Evolutionary conservation across 2,888 invertebrate genomes (phyloP).

Genomic region (Brachyopa scutellaris): DNA sequence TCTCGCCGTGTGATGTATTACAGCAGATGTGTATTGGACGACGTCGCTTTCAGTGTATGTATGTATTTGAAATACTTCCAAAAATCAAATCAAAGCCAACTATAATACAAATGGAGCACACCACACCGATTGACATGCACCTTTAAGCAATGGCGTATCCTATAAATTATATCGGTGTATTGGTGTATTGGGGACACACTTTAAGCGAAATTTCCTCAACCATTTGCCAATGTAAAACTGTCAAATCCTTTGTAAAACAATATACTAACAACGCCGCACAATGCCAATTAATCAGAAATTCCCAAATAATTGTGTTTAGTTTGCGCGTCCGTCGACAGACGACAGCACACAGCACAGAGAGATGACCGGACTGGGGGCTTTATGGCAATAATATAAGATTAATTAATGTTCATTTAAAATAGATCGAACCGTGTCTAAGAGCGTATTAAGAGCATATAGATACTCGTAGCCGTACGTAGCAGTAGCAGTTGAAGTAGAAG

Average conservation of each 20-base stretch:
- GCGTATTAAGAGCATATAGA: background rate
- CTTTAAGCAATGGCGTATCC: conserved; percentile 54
- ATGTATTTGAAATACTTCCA: conserved; percentile 11
- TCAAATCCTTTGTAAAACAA: conserved; percentile 72
- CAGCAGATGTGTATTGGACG: conserved; percentile 48
- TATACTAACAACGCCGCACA: conserved; percentile 68
- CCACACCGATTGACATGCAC: conserved; percentile 66
- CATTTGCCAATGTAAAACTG: conserved; percentile 71
- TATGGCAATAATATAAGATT: conserved; percentile 66
- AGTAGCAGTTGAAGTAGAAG: no score
- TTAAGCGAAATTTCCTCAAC: conserved; percentile 70
- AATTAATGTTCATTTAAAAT: conserved; percentile 73
- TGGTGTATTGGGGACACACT: conserved; percentile 62
- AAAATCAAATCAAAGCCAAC: conserved; percentile 40
- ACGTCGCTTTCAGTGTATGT: background rate
- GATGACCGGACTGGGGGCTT: conserved; percentile 14
- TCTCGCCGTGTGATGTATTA: conserved; percentile 53
- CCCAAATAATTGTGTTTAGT: conserved; percentile 56
- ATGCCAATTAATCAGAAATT: conserved; percentile 72
- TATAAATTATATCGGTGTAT: conserved; percentile 59
- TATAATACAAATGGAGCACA: conserved; percentile 49
- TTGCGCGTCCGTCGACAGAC: background rate
- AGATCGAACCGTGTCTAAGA: conserved; percentile 68
- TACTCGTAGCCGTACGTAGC: no score
- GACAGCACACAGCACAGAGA: conserved; percentile 2